A percentile compares a stretch with the other conserved stretches of the same genome.
Conservation (phyloP, 1,140 invertebrate genomes). For the Cardiocondyla obscurior region DNA sequence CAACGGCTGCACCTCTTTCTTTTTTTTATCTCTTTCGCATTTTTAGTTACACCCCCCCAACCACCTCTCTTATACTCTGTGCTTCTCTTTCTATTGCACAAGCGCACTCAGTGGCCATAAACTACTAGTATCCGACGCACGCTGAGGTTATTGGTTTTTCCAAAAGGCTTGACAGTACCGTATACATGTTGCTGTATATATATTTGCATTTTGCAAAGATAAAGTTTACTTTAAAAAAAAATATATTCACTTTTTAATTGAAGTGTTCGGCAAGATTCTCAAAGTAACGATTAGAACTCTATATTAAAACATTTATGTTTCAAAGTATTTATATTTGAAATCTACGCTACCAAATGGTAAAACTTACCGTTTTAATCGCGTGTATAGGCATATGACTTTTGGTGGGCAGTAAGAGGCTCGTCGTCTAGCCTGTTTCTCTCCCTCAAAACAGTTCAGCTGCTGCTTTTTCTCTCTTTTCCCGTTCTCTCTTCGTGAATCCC, state of each 20-base stretch:
- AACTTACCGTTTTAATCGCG: slow-evolving; percentile 83
- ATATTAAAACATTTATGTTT: background rate
- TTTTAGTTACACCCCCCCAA: background rate
- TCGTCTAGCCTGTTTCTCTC: slow-evolving; percentile 56
- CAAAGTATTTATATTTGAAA: background rate
- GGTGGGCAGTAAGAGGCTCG: slow-evolving; percentile 71
- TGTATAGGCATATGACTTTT: slow-evolving; percentile 83
- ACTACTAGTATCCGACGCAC: slow-evolving; percentile 61
- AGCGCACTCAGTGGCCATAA: slow-evolving; percentile 32
- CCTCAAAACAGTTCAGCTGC: slow-evolving; percentile 10
- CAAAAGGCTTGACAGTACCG: slow-evolving; percentile 59
- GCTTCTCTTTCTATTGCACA: slow-evolving; percentile 3
- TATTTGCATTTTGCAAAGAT: background rate
- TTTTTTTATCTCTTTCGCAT: slow-evolving; percentile 10
- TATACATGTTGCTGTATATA: slow-evolving; percentile 7
- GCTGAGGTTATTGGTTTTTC: slow-evolving; percentile 73
- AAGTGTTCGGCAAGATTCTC: background rate
- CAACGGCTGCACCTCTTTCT: background rate
- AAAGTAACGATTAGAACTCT: background rate
- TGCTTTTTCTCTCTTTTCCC: slow-evolving; percentile 54
- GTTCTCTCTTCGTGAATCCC: slow-evolving; percentile 32
- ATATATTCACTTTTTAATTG: background rate
- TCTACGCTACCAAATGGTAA: too few species aligned
- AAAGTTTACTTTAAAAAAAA: slow-evolving; percentile 14
- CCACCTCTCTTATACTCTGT: background rate